These are phyloP conservation scores for Enteromius paludinosus DNA, from an alignment of 2,797 vertebrate species.

Conservation along the genomic window DNA sequence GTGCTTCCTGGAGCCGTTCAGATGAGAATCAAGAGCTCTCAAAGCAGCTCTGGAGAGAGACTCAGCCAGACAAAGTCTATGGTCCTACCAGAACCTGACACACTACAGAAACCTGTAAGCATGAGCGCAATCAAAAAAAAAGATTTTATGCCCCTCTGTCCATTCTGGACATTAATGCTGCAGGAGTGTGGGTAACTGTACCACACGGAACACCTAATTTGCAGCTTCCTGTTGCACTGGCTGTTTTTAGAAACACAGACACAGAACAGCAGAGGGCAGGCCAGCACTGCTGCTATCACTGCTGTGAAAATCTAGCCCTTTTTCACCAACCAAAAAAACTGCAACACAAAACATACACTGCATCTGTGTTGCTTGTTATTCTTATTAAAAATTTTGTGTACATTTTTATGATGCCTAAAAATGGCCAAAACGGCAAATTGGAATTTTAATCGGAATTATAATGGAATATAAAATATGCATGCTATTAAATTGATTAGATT, in stretches of 20 bases:
- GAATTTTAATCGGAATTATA: background rate
- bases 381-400: no score
- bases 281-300: conserved; percentile 70
- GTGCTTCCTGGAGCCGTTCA: conserved; percentile 81
- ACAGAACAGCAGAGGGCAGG: conserved; percentile 88
- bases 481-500: background rate
- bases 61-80: conserved; percentile 93
- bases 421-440: background rate
- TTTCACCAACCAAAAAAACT: background rate
- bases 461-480: background rate
- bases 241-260: conserved; percentile 13
- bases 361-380: no score
- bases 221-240: conserved; percentile 13
- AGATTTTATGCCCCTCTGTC: background rate
- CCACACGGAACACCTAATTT: background rate
- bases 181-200: background rate
- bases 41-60: conserved; percentile 79
- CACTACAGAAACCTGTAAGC: conserved; percentile 82
- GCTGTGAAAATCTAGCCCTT: background rate
- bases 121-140: background rate
- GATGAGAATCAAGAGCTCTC: conserved; percentile 84
- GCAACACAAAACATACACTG: background rate
- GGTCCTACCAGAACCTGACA: conserved; percentile 85
- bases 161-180: background rate
- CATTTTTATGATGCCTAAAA: background rate